Conservation (phyloP, 1,140 invertebrate genomes). For the Zeugodacus cucurbitae region DNA sequence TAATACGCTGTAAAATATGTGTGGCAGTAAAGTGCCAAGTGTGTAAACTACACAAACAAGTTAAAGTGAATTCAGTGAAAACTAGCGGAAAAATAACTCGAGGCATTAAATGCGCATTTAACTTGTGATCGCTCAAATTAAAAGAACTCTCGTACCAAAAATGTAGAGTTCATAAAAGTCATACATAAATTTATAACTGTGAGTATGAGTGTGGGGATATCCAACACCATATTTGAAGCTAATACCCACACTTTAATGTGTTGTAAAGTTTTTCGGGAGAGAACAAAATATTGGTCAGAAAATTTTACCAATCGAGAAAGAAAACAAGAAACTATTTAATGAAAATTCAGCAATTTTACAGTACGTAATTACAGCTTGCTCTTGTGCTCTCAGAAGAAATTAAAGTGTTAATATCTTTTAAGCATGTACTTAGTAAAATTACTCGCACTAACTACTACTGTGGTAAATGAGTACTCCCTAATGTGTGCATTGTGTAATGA, state of each 20-base stretch:
- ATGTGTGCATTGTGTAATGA: too few relatives aligned
- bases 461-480: too few relatives aligned
- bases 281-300: too few relatives aligned
- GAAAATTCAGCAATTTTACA: not conserved
- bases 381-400: too few relatives aligned
- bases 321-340: not conserved
- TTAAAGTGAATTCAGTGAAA: too few relatives aligned
- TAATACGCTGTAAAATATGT: not conserved
- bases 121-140: not conserved
- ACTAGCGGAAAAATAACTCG: too few relatives aligned
- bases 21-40: not conserved
- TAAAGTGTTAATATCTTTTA: not conserved
- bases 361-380: too few relatives aligned
- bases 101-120: not conserved
- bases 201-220: not conserved
- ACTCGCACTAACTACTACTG: too few relatives aligned
- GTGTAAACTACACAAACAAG: not conserved
- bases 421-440: too few relatives aligned
- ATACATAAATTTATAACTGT: not conserved
- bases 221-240: not conserved
- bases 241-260: not conserved
- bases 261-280: not conserved
- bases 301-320: not conserved
- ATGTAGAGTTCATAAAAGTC: not conserved
- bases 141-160: not conserved